phyloP scores from a whole-genome alignment of 1,140 invertebrate genomes.

The Aleiodes sp. region DNA sequence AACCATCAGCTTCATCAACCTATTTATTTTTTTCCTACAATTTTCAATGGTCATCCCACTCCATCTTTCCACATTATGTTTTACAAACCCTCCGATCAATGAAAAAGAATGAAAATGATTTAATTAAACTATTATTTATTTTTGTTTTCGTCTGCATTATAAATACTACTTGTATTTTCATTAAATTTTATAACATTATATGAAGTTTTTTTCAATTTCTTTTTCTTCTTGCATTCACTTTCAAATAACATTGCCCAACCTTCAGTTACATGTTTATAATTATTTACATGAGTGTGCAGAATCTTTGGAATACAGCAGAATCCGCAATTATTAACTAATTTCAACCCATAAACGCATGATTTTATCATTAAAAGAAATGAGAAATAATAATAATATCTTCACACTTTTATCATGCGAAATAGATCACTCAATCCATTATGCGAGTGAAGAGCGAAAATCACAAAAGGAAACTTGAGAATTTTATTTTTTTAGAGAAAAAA shows the following conservation, averaged over 20 bases:
- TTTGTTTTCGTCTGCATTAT: constrained; percentile 34
- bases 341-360: constrained; percentile 6
- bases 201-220: constrained; percentile 17
- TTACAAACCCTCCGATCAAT: not conserved
- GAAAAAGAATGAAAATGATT: not conserved
- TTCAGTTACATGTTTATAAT: constrained; percentile 23
- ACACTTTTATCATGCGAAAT: too few species aligned
- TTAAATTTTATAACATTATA: constrained; percentile 32
- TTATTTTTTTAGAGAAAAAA: too few species aligned
- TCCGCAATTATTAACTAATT: constrained; percentile 24
- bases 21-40: too few species aligned
- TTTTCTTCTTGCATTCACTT: not conserved
- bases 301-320: constrained; percentile 39
- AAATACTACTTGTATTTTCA: constrained; percentile 41
- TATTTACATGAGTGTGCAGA: constrained; percentile 40
- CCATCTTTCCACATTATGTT: too few species aligned
- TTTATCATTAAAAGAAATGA: too few species aligned
- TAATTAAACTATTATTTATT: constrained; percentile 38
- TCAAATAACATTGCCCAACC: constrained; percentile 26
- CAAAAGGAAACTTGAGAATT: too few species aligned
- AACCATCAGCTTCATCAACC: too few species aligned
- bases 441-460: too few species aligned
- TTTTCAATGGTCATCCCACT: too few species aligned
- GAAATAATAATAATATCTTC: too few species aligned
- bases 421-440: too few species aligned